Base-by-base conservation (phyloP, 2,888 invertebrate genomes). In the Heterodera filipjevi region DNA sequence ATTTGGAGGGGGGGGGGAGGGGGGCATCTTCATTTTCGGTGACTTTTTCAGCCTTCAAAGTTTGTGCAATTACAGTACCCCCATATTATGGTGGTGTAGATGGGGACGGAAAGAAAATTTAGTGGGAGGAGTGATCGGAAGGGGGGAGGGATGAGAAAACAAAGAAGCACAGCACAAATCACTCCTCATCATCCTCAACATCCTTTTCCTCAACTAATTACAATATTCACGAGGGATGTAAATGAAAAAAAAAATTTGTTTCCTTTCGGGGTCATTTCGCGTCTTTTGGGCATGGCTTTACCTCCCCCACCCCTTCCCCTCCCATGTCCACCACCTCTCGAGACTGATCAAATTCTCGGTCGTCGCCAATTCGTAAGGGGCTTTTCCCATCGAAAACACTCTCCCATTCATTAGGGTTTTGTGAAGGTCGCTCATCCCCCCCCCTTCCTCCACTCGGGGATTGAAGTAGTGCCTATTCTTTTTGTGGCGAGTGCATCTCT, bases 1-100 rank as follows among this genome's bases (percentile, higher is more conserved):
- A 64, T 12, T 64, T 32, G 68, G 59, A 3, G 59, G 59, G 59
- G 8, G 59, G 59, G 35, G 68, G 68, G 59, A 3, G 59, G 59
- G 59, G 8, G 59, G 59, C 71, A 12, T 53, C 73, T n/a, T 73
- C 49, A 64, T 73, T 49, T 73, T 73, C 39, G 35, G 35, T 49
- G 39, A 49, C n/a, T 73, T 44, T 22, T 46, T 49, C 64, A 8
- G 8, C 33, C 8, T n/a, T 33, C 5, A 27, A 49, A n/a, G 64
- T 59, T 73, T 33, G 73, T 73, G 53, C 27, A 35, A 49, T n/a
- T 46, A 73, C 33, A 33, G n/a, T 73, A 73, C 35, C n/a, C 39
- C 6, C 39, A 39, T 12, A 39, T 10, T 39, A 39, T 39, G 39
- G 64, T 73, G 33, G n/a, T 10, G 59, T 10, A 1, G 33, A 35